Base-by-base conservation (phyloP, 2,888 invertebrate species). In the Chydorus sphaericus region DNA sequence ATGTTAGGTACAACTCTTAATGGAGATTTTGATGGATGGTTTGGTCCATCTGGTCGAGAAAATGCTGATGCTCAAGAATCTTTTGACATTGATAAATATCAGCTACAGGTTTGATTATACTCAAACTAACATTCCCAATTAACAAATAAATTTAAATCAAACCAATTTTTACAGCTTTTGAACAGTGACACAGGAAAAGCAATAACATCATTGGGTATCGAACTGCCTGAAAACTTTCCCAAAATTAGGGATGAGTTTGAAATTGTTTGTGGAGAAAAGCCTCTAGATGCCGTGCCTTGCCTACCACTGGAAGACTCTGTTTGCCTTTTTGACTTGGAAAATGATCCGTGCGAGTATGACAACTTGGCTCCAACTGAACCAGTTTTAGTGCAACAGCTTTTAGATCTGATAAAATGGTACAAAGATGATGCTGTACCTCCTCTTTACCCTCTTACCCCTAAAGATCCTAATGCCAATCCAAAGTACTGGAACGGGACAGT, bases 341-440 rank as follows among this genome's bases (percentile, higher is more conserved):
- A 77, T 11, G 94, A 94, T 72, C 93, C 93, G 0, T 94, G 94
- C 66, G 94, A 94, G 70, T 74, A 72, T 57, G 74, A 76, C 57
- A 91, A 93, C 68, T 67, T 87, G 39, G 83, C 83, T 0, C 64
- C 28, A 66, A 85, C 85, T 53, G 75, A 77, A 65, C 83, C 83
- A 7, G 73, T 74, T 11, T 72, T 80, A 7, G 65, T 85, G 2
- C 64, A 72, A 7, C 65, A 70, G 1, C 65, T 88, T 58, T 65
- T 78, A 44, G 62, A 67, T 0, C 72, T 74, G 51, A 63, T 92
- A 20, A 64, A 69, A 2, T 68, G 68, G 53, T 76, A 79, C 31
- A 55, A 58, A 23, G 26, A 26, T 10, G 50, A 50, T 29, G 54
- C 49, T 11, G 57, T 59, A 10, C 31, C 54, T 11, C 57, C 59